Percentiles rank a stretch among this genome's conserved stretches.
Evolutionary conservation across 2,797 vertebrate genomes (phyloP).

Genomic region (Champsocephalus gunnari): DNA sequence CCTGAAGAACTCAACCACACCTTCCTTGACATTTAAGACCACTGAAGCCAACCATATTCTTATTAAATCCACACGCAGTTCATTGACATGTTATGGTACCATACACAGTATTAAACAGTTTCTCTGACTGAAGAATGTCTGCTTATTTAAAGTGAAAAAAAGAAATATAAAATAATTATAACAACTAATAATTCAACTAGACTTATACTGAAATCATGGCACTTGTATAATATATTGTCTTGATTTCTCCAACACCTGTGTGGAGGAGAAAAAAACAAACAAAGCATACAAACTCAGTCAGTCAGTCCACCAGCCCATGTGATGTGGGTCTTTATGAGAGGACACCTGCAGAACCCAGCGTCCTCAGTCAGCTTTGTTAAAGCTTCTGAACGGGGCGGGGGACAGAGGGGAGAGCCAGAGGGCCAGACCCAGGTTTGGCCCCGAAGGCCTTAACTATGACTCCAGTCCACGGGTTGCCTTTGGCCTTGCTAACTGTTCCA

Average conservation of each 20-base stretch:
- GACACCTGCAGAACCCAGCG: constrained; percentile 78
- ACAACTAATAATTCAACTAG: constrained; percentile 11
- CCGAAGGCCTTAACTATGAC: constrained; percentile 84
- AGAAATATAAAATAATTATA: constrained; percentile 1
- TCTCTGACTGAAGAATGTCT: neutral
- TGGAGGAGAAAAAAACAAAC: constrained; percentile 28
- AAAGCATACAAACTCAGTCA: constrained; percentile 61
- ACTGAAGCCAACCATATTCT: constrained; percentile 30
- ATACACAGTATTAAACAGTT: constrained; percentile 27
- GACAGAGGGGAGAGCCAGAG: constrained; percentile 65
- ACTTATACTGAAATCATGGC: neutral
- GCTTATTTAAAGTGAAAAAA: constrained; percentile 23
- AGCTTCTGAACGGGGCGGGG: constrained; percentile 74
- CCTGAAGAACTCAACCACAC: constrained; percentile 43
- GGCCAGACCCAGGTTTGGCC: constrained; percentile 80
- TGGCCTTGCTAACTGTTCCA: constrained; percentile 90
- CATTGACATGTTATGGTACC: constrained; percentile 13
- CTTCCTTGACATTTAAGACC: constrained; percentile 34
- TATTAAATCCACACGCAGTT: constrained; percentile 33
- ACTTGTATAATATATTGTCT: constrained; percentile 26
- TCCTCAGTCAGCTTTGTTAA: constrained; percentile 80
- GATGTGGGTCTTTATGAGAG: constrained; percentile 76
- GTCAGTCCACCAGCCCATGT: constrained; percentile 67
- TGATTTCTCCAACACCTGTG: constrained; percentile 60
- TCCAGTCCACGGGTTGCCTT: constrained; percentile 87